Evolutionary conservation across 1,140 invertebrate species (phyloP).

Genomic region (Sinonovacula constricta): DNA sequence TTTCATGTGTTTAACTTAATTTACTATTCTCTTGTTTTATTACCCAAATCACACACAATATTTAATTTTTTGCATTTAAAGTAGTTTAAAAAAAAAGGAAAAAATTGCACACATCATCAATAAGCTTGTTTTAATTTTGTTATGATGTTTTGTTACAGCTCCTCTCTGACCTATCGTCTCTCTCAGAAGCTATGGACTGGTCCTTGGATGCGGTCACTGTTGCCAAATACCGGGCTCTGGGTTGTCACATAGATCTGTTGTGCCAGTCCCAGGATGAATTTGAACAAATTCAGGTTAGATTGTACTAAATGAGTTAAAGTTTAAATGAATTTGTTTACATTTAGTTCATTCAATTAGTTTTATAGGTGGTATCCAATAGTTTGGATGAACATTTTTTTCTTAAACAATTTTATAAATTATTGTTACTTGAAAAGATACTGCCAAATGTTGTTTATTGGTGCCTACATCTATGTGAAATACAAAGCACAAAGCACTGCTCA

Average conservation of each 20-base stretch:
- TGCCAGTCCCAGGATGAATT: background rate
- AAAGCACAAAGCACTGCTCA: too few relatives aligned
- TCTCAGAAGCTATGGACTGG: conserved; percentile 74
- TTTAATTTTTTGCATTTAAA: background rate
- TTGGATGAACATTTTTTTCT: too few relatives aligned
- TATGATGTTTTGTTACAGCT: conserved; percentile 56
- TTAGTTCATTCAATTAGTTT: conserved; percentile 50
- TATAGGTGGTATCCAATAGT: too few relatives aligned
- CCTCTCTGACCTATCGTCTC: conserved; percentile 69
- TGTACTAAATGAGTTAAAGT: background rate
- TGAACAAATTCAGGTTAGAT: background rate
- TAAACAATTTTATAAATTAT: too few relatives aligned
- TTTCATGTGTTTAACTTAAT: too few relatives aligned
- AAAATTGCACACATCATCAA: background rate
- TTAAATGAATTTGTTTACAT: background rate
- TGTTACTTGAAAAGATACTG: too few relatives aligned
- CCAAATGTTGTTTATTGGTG: too few relatives aligned
- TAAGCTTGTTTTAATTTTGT: background rate
- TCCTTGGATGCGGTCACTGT: conserved; percentile 54
- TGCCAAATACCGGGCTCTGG: conserved; percentile 72
- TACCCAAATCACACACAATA: background rate
- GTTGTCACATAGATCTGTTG: conserved; percentile 62
- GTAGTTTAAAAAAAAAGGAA: background rate
- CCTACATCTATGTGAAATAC: too few relatives aligned
- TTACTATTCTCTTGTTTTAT: too few relatives aligned